Evolutionary conservation across 2,888 invertebrate genomes (phyloP).

Genomic region (Ophioninae sp.): DNA sequence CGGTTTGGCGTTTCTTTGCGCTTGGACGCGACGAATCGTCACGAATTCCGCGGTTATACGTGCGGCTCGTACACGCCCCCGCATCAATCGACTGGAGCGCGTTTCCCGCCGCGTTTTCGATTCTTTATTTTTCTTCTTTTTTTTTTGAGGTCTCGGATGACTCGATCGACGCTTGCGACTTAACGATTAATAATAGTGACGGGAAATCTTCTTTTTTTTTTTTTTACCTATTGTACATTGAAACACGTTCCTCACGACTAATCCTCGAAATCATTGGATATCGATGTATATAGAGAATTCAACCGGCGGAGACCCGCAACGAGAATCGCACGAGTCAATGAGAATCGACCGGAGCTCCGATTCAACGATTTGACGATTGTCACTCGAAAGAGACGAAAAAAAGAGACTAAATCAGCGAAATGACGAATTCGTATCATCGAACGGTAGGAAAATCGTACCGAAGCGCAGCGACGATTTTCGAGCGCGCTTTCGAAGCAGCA

Average conservation of each 20-base stretch:
- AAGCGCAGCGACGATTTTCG: not conserved
- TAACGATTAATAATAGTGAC: not conserved
- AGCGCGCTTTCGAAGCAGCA: not conserved
- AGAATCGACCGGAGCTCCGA: not conserved
- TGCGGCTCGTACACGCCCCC: not conserved
- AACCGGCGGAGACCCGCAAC: not conserved
- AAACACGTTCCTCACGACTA: not conserved
- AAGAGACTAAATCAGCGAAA: not conserved
- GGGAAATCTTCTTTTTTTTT: not conserved
- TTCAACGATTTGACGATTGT: not conserved
- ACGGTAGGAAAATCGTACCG: not conserved
- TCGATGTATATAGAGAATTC: conserved; percentile 1
- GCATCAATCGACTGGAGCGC: not conserved
- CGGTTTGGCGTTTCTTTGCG: not conserved
- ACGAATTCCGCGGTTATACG: not conserved
- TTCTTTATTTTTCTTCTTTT: not conserved
- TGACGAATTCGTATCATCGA: not conserved
- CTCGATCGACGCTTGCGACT: not conserved
- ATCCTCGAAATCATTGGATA: not conserved
- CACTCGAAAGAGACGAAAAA: not conserved
- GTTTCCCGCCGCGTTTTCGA: not conserved
- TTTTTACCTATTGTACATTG: not conserved
- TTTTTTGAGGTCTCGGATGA: not conserved
- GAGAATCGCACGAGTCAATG: not conserved
- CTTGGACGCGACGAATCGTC: not conserved